These are phyloP conservation scores for Formicarius rufipectus DNA, from an alignment of 2,113 vertebrate genomes.

Conservation along the genomic window DNA sequence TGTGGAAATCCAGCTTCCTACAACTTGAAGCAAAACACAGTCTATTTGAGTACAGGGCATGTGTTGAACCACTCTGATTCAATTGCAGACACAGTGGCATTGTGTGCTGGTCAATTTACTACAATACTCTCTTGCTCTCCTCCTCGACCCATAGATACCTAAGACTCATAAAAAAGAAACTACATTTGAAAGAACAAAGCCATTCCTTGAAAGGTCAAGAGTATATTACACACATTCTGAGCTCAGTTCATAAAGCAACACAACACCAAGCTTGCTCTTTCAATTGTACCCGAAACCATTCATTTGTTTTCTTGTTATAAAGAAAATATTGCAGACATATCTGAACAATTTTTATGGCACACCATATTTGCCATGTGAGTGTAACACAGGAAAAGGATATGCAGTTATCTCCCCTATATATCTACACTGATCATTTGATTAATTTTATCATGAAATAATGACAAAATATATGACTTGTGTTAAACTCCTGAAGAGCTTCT, in stretches of 20 bases:
- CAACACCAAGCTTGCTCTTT: not conserved
- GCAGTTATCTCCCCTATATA: not conserved
- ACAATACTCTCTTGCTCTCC: not conserved
- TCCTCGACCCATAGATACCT: not conserved
- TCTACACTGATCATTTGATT: not conserved
- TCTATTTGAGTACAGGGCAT: not conserved
- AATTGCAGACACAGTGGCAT: not conserved
- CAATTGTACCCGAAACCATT: not conserved
- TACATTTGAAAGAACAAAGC: not conserved
- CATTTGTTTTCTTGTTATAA: slow-evolving; percentile 17
- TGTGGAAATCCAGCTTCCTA: not conserved
- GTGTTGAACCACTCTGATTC: not conserved
- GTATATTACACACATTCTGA: not conserved
- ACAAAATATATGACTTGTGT: not conserved
- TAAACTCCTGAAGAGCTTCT: not conserved
- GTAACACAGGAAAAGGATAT: not conserved
- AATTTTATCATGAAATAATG: not conserved
- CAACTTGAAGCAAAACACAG: not conserved
- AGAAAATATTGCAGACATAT: not conserved
- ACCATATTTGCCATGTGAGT: not conserved
- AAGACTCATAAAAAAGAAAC: not conserved
- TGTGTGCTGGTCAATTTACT: slow-evolving; percentile 20
- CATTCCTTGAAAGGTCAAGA: not conserved
- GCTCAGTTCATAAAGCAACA: slow-evolving; percentile 10
- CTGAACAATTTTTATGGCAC: not conserved